Evolutionary conservation across 2,113 vertebrate species (phyloP).

Genomic region (Sphaerodactylus townsendi): DNA sequence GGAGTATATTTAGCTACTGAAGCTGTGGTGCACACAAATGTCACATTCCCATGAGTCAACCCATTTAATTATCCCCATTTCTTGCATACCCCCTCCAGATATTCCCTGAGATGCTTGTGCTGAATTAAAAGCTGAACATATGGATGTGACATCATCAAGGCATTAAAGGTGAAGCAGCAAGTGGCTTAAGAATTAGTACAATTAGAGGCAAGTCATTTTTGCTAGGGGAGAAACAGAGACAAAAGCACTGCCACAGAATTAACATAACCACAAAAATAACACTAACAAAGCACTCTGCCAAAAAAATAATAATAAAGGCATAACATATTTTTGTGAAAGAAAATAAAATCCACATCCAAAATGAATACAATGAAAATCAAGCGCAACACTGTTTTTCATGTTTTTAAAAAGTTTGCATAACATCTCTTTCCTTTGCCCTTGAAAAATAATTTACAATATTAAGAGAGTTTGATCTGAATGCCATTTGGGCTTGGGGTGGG

Average conservation of each 20-base stretch:
- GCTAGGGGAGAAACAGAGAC: conserved; percentile 59
- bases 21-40: conserved; percentile 78
- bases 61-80: conserved; percentile 62
- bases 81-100: conserved; percentile 54
- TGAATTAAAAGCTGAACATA: conserved; percentile 71
- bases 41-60: conserved; percentile 78
- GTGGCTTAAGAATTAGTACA: conserved; percentile 68
- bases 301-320: conserved; percentile 70
- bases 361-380: conserved; percentile 68
- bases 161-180: conserved; percentile 68
- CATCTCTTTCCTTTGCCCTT: conserved; percentile 80
- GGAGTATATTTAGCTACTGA: conserved; percentile 92
- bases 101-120: conserved; percentile 63
- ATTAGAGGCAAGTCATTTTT: conserved; percentile 47
- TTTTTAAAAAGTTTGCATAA: conserved; percentile 52
- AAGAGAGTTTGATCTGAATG: background rate
- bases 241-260: conserved; percentile 66
- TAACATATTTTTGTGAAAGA: conserved; percentile 41
- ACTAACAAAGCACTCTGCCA: conserved; percentile 69
- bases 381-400: conserved; percentile 40
- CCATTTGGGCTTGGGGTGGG: conserved; percentile 52
- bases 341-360: conserved; percentile 70
- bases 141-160: conserved; percentile 77
- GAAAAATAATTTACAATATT: conserved; percentile 26
- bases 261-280: conserved; percentile 67